phyloP scores from a whole-genome alignment of 2,888 invertebrate species.

The Mechanitis messenoides region DNA sequence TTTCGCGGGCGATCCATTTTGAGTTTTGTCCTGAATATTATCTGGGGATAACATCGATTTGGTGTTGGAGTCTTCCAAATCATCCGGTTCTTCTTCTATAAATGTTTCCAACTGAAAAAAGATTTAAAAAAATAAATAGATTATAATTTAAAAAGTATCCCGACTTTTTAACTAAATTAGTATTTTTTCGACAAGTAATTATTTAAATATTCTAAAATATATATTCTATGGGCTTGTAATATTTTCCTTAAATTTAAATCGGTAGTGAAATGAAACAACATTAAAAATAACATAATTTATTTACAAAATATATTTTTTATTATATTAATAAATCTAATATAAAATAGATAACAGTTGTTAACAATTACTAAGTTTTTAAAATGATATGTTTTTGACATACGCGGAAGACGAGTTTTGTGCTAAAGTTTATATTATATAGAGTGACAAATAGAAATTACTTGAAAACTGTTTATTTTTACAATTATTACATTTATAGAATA shows the following conservation, averaged over 20 bases:
- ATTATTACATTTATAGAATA: too few species aligned
- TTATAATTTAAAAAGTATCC: not conserved
- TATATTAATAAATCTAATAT: not conserved
- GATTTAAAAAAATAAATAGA: conserved; percentile 12
- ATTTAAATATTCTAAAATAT: too few species aligned
- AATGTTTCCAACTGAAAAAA: conserved; percentile 54
- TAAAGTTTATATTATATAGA: too few species aligned
- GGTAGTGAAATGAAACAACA: not conserved
- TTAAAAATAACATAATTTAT: conserved; percentile 3
- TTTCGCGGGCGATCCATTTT: conserved; percentile 61
- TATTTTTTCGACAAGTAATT: too few species aligned
- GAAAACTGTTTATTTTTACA: too few species aligned
- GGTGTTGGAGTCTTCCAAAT: conserved; percentile 46
- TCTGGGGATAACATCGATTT: conserved; percentile 52
- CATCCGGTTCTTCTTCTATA: conserved; percentile 55
- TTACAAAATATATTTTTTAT: conserved; percentile 2
- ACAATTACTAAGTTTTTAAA: too few species aligned
- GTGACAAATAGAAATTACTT: too few species aligned
- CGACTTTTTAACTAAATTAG: too few species aligned
- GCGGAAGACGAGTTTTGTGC: too few species aligned
- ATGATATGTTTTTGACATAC: too few species aligned
- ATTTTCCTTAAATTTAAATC: not conserved
- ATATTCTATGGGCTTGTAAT: too few species aligned
- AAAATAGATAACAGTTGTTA: not conserved
- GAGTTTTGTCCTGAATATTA: conserved; percentile 43